Base-by-base conservation (phyloP, 2,113 vertebrate genomes). In the Neofelis nebulosa region DNA sequence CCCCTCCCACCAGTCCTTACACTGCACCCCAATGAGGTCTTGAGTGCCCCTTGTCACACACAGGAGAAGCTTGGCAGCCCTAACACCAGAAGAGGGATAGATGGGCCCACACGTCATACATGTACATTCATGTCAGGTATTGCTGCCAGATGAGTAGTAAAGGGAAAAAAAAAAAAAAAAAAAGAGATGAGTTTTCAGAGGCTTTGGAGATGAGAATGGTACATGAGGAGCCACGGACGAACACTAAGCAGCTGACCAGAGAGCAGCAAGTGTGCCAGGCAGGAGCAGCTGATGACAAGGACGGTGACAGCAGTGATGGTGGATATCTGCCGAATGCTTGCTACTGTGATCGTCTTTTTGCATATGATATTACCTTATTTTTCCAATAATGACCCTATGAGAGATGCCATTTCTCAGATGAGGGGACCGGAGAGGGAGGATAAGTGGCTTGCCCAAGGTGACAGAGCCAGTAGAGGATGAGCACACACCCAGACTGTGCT, bases 401-500 rank as follows among this genome's bases (percentile, higher is more conserved):
- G 29, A 41, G 52, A 23, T 57, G 66, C 61, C 10, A 12, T 66
- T 79, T 74, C 86, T 31, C 90, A 80, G 68, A 89, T 1, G 14
- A 65, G 29, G 65, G 45, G 74, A 69, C 79, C 66, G 41, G 48
- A 78, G 84, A 33, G 36, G 65, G 25, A 88, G 55, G 69, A 31
- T 11, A 16, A 80, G 41, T 50, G 80, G 21, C 29, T 76, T 27
- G 12, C 33, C 41, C 73, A 12, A 16, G 36, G 57, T 45, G 73
- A 25, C 5, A 14, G 66, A 68, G 36, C 73, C 33, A 31, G 55
- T 23, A 14, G 48, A 80, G 21, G 50, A 31, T 1, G 18, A 4
- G 6, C 10, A 1, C 1, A 12, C 57, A 10, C 52, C 11, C 4
- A 0, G 12, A 3, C 14, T 5, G 1, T 0, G 0, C n/a, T 33